Base-by-base conservation (phyloP, 2,888 invertebrate genomes). In the Achlya flavicornis region DNA sequence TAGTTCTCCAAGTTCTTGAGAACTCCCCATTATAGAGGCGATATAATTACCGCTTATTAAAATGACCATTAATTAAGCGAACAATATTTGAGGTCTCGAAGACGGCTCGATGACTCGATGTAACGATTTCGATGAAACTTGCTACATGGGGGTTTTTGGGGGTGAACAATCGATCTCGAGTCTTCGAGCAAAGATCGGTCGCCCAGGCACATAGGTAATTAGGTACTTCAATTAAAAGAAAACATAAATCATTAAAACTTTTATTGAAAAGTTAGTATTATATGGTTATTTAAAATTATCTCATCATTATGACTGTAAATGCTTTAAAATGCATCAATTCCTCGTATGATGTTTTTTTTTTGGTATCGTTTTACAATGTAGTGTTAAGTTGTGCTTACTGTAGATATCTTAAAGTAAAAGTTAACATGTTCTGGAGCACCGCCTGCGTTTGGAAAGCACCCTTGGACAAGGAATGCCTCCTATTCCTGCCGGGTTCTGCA, bases 381-480 rank as follows among this genome's bases (percentile, higher is more conserved):
- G 3, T 16, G 16, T 48, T 48, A 48, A 48, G 48, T 53, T 53
- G 46, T 53, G 19, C 53, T 53, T 53, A 53, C 19, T 53, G 19
- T 53, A 53, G 3, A 4, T 2, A 10, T 10, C 19, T 53, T 19
- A 43, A 57, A 16, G 16, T 64, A 63, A 26, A 43, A 61, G 61
- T 70, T 78, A 90, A 69, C 91, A 91, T n/a, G 75, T 75, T 16
- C 92, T 85, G 68, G 79, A 87, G 85, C 96, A 97, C 68, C 95
- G 93, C 59, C 95, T 93, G 66, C 95, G 94, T 68, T 95, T 94
- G n/a, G 88, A 78, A 65, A 96, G 83, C 65, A 94, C 93, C 67
- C 87, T 89, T 0, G 96, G 96, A 77, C 97, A 97, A 0, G 94
- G 85, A 70, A 90, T 94, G 14, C 96, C 96, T 3, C 96, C 96